Base-by-base conservation (phyloP, 2,888 invertebrate species). In the Steinernema scapterisci region DNA sequence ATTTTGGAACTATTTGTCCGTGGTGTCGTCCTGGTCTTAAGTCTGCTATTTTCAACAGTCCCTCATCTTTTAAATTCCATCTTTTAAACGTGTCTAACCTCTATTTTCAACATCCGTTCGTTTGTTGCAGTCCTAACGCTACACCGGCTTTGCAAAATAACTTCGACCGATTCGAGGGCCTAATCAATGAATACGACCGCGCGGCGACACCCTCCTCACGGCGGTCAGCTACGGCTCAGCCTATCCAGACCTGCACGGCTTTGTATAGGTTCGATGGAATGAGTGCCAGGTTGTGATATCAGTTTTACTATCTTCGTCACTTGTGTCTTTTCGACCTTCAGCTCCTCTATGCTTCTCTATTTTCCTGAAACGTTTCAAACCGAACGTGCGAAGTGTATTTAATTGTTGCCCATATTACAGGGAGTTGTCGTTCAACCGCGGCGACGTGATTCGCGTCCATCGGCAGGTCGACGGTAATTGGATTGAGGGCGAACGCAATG, bases 401-500 rank as follows among this genome's bases (percentile, higher is more conserved):
- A 25, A 45, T 45, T 71, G n/a, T 13, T 1, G 70, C 44, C n/a
- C 19, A 38, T 13, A 13, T 74, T 81, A 9, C 75, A 85, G 86
- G 74, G 86, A 86, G 74, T 72, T 86, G 11, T 73, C 80, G 0
- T 75, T 86, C 45, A 83, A 83, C 71, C 79, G 78, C 71, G 86
- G 86, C n/a, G 86, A 86, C 71, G 78, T 84, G 44, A 78, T 86
- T 11, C 76, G 81, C 46, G 74, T 86, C 6, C 80, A 78, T 31
- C 78, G 83, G n/a, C 79, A 83, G 16, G 76, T 86, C n/a, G 85
- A 86, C 74, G 76, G 74, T 7, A 81, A 84, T 75, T 86, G 86
- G 86, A 56, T 83, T 70, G 85, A 86, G 73, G 86, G 85, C 23
- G 85, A 86, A 73, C 72, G 85, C 52, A 83, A 86, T 75, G 85